Percentiles rank a stretch among this genome's conserved stretches.
Conservation (phyloP, 2,113 vertebrate species). For the Brevimyrus niger region DNA sequence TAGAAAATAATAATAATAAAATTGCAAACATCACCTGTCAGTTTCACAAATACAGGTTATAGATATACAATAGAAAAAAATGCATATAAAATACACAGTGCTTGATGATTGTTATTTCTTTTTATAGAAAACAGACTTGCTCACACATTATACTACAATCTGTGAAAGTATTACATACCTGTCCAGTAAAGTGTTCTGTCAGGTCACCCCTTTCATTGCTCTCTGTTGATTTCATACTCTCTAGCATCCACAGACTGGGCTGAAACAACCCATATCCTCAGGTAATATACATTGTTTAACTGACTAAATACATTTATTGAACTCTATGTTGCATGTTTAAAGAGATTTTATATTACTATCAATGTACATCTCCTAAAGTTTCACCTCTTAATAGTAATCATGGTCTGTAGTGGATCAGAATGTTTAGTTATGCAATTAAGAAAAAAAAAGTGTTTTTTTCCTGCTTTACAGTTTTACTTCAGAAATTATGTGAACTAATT, state of each 20-base stretch:
- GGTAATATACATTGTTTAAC: conserved; percentile 42
- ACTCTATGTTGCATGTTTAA: conserved; percentile 56
- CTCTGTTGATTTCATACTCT: neutral
- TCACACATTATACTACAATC: neutral
- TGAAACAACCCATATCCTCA: conserved; percentile 19
- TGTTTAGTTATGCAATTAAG: conserved; percentile 34
- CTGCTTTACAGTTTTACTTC: neutral
- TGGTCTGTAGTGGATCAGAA: conserved; percentile 14
- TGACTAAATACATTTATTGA: conserved; percentile 56
- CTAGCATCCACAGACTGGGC: neutral
- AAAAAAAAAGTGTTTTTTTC: conserved; percentile 18
- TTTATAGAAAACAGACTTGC: neutral
- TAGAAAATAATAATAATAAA: neutral
- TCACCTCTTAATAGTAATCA: conserved; percentile 48
- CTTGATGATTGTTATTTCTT: neutral
- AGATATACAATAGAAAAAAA: neutral
- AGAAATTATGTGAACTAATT: neutral
- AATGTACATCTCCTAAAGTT: conserved; percentile 43
- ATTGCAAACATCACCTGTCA: neutral
- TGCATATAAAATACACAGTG: neutral
- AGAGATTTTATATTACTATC: conserved; percentile 54
- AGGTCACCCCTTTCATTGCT: neutral
- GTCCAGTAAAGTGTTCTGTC: neutral
- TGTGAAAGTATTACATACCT: conserved; percentile 5
- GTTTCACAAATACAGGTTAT: neutral